phyloP scores from a whole-genome alignment of 2,113 vertebrate genomes.

The Cynocephalus volans region DNA sequence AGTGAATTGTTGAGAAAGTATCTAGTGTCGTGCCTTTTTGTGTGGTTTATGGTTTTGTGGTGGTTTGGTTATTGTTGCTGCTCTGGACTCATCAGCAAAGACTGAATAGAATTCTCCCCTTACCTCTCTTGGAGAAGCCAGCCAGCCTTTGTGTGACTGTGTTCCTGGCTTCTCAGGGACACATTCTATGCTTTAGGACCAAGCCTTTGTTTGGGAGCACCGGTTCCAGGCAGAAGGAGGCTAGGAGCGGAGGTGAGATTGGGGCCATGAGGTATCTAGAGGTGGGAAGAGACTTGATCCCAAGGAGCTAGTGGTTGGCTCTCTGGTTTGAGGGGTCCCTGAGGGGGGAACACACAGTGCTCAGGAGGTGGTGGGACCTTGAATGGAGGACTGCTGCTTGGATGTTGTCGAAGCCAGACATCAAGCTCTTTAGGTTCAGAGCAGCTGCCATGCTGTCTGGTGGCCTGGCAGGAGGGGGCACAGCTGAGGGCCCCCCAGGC shows the following conservation, averaged over 20 bases:
- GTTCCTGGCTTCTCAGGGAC: neutral
- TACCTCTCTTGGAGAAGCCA: neutral
- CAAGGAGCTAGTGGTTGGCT: neutral
- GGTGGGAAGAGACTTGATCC: neutral
- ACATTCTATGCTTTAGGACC: neutral
- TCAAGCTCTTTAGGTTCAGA: neutral
- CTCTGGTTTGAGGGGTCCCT: neutral
- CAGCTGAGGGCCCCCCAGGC: neutral
- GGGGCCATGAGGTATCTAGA: neutral
- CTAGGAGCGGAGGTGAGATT: fast-evolving
- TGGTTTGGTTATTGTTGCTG: neutral
- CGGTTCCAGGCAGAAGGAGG: neutral
- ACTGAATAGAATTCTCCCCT: neutral
- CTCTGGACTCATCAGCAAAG: neutral
- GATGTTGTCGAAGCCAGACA: neutral
- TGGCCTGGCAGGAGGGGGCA: neutral
- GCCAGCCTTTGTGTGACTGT: neutral
- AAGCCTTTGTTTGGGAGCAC: neutral
- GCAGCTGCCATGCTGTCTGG: neutral
- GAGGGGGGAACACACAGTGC: too few relatives aligned
- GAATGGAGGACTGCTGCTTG: neutral
- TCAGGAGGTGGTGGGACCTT: neutral
- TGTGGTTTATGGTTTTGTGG: neutral
- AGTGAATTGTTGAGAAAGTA: neutral
- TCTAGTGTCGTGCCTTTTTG: neutral